phyloP scores from a whole-genome alignment of 2,797 vertebrate species.

The Chloroceryle inda region DNA sequence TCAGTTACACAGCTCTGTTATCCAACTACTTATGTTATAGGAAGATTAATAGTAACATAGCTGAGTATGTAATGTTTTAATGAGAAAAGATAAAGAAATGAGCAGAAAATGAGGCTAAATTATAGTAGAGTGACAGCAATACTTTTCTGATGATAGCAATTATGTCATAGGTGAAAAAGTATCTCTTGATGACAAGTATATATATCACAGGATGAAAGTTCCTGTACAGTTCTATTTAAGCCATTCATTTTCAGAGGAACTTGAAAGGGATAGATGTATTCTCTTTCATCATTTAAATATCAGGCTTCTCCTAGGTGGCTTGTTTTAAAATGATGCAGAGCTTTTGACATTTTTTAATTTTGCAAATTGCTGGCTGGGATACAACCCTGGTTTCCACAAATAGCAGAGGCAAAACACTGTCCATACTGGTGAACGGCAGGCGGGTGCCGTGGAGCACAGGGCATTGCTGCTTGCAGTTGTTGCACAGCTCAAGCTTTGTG shows the following conservation, averaged over 20 bases:
- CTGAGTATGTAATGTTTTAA: background rate
- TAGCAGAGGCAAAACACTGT: background rate
- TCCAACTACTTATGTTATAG: background rate
- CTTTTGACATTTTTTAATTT: slow-evolving; percentile 6
- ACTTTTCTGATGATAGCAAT: background rate
- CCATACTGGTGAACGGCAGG: fast-evolving
- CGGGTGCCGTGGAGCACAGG: fast-evolving
- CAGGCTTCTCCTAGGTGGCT: background rate
- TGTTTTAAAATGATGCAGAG: background rate
- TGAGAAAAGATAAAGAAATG: slow-evolving; percentile 25
- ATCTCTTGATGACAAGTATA: slow-evolving; percentile 1
- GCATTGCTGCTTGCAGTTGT: background rate
- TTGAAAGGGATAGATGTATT: background rate
- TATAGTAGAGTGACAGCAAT: background rate
- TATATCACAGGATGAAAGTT: background rate
- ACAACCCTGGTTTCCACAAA: background rate
- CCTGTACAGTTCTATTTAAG: background rate
- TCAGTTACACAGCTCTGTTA: background rate
- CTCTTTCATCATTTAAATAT: background rate
- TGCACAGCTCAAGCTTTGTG: background rate
- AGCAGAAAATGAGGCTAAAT: slow-evolving; percentile 29
- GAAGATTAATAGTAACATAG: background rate
- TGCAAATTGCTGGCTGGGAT: background rate
- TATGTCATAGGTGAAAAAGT: slow-evolving; percentile 21
- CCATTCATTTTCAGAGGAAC: slow-evolving; percentile 19